Evolutionary conservation across 2,888 invertebrate species (phyloP).

Genomic region (Neelides folsomi): DNA sequence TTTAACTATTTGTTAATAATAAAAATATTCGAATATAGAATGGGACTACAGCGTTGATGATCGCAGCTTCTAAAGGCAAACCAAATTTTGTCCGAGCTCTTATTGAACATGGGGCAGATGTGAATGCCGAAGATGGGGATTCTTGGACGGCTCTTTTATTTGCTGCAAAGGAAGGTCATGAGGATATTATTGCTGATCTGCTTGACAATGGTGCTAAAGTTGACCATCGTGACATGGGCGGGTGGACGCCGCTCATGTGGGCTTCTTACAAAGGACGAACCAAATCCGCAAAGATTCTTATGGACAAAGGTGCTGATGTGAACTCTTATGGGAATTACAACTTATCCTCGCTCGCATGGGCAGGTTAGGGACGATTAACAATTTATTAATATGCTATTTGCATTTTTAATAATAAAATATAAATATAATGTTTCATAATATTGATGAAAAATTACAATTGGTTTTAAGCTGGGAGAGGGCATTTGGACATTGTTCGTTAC

Average conservation of each 20-base stretch:
- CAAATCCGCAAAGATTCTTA: slow-evolving; percentile 57
- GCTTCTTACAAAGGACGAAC: slow-evolving; percentile 75
- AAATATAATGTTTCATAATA: no score
- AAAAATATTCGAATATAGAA: slow-evolving; percentile 58
- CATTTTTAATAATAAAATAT: no score
- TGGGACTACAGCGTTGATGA: slow-evolving; percentile 85
- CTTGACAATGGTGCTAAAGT: slow-evolving; percentile 72
- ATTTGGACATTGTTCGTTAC: slow-evolving; percentile 67
- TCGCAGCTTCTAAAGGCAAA: slow-evolving; percentile 75
- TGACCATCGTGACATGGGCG: slow-evolving; percentile 75
- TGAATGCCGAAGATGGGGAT: slow-evolving; percentile 79
- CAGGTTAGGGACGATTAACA: slow-evolving; percentile 36
- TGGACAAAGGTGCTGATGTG: slow-evolving; percentile 80
- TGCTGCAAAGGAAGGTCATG: slow-evolving; percentile 78
- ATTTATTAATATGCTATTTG: no score
- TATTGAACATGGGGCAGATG: slow-evolving; percentile 79
- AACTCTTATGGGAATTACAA: slow-evolving; percentile 93
- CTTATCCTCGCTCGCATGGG: slow-evolving; percentile 85
- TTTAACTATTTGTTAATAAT: no score
- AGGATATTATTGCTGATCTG: slow-evolving; percentile 63
- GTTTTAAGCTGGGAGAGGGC: slow-evolving; percentile 62
- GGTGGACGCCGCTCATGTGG: slow-evolving; percentile 82
- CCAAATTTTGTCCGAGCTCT: slow-evolving; percentile 68
- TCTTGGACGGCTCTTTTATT: slow-evolving; percentile 84
- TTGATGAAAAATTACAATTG: no score